Evolutionary conservation across 1,140 invertebrate genomes (phyloP).

Genomic region (Nasonia longicornis): DNA sequence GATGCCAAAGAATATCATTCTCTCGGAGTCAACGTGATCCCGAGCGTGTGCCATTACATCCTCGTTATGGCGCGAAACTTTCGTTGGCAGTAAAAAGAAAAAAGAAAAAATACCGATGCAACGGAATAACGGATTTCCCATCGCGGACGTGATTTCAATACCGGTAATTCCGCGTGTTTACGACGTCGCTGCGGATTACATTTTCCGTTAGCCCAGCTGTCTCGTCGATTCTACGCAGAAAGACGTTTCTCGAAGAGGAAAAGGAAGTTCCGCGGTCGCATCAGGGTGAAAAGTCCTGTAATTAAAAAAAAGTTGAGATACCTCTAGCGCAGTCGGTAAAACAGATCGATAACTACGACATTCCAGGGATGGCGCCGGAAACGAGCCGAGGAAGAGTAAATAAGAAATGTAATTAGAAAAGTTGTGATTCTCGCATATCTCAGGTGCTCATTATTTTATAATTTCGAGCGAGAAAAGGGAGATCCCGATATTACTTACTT

Average conservation of each 20-base stretch:
- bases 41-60: conserved; percentile 22
- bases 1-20: conserved; percentile 42
- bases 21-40: conserved; percentile 17
- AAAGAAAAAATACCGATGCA: not conserved
- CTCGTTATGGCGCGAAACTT: conserved; percentile 8
- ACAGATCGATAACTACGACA: not conserved
- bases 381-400: not conserved
- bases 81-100: not conserved
- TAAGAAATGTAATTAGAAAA: conserved; percentile 18
- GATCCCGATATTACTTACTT: not conserved
- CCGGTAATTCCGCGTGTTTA: no score
- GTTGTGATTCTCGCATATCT: conserved; percentile 2
- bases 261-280: no score
- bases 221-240: not conserved
- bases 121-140: not conserved
- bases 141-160: not conserved
- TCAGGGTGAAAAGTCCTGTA: no score
- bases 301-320: no score
- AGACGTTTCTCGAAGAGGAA: not conserved
- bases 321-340: not conserved
- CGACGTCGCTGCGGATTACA: not conserved
- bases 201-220: not conserved
- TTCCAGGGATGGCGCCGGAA: conserved; percentile 1
- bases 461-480: not conserved
- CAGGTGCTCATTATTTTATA: conserved; percentile 16